Evolutionary conservation across 1,140 invertebrate genomes (phyloP).

Genomic region (Marisa cornuarietis): DNA sequence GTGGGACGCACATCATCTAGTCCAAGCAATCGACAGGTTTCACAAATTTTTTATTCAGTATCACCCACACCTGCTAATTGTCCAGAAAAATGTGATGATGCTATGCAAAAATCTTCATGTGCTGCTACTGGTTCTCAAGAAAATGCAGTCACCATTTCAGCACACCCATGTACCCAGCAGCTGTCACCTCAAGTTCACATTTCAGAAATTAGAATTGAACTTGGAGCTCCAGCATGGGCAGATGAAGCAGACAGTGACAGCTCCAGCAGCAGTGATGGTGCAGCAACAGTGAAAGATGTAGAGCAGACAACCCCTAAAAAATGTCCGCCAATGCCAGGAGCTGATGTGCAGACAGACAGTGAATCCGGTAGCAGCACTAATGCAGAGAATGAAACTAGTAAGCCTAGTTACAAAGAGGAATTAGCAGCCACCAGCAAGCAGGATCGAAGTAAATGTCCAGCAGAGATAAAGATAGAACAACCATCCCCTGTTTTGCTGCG

Average conservation of each 20-base stretch:
- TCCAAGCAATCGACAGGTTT: too few species aligned
- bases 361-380: neutral
- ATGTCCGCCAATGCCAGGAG: neutral
- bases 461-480: constrained; percentile 1
- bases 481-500: constrained; percentile 1
- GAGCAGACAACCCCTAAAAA: constrained; percentile 3
- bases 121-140: too few species aligned
- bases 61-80: too few species aligned
- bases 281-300: constrained; percentile 19
- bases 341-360: neutral
- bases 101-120: too few species aligned
- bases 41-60: too few species aligned
- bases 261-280: constrained; percentile 18
- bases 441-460: neutral
- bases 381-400: neutral
- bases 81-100: too few species aligned
- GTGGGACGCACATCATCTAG: too few species aligned
- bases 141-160: too few species aligned
- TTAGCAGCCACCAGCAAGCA: neutral
- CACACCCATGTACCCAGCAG: too few species aligned
- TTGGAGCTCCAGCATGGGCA: neutral
- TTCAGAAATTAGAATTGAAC: constrained; percentile 16
- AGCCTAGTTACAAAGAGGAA: neutral
- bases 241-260: constrained; percentile 15
- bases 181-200: neutral